These are phyloP conservation scores for Priocnemis perturbator DNA, from an alignment of 2,888 invertebrate genomes.

Conservation along the genomic window DNA sequence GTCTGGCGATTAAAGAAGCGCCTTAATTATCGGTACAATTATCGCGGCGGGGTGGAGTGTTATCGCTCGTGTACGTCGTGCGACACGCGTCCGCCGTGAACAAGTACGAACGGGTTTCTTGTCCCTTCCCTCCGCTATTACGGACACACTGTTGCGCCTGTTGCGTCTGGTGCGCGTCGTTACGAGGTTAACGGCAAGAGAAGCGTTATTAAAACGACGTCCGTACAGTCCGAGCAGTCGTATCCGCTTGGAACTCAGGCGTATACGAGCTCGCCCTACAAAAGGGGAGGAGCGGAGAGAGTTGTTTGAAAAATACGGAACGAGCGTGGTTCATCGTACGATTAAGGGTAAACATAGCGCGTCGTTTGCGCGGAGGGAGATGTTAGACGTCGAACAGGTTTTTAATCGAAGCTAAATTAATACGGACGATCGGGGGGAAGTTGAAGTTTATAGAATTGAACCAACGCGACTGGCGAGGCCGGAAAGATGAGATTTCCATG, in stretches of 20 bases:
- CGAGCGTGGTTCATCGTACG: no score
- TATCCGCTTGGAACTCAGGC: constrained; percentile 9
- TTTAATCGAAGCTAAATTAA: no score
- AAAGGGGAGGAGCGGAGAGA: constrained; percentile 19
- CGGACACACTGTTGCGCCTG: constrained; percentile 27
- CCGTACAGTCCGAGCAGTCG: constrained; percentile 15
- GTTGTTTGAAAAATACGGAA: not conserved
- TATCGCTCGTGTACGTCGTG: constrained; percentile 39
- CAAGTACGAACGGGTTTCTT: constrained; percentile 49
- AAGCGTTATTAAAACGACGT: constrained; percentile 40
- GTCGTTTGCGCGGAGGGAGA: no score
- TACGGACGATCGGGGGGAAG: no score
- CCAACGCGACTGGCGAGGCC: no score
- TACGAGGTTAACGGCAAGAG: constrained; percentile 47
- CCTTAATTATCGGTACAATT: constrained; percentile 46
- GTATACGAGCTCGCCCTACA: not conserved
- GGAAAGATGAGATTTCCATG: no score
- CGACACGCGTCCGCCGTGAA: constrained; percentile 41
- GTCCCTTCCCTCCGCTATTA: constrained; percentile 23
- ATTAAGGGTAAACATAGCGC: no score
- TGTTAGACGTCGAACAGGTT: no score
- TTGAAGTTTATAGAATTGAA: no score
- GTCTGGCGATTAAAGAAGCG: constrained; percentile 40
- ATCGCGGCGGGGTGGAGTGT: constrained; percentile 41
- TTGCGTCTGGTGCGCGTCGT: constrained; percentile 22